Conservation (phyloP, 2,113 vertebrate genomes). For the Halichoerus grypus region DNA sequence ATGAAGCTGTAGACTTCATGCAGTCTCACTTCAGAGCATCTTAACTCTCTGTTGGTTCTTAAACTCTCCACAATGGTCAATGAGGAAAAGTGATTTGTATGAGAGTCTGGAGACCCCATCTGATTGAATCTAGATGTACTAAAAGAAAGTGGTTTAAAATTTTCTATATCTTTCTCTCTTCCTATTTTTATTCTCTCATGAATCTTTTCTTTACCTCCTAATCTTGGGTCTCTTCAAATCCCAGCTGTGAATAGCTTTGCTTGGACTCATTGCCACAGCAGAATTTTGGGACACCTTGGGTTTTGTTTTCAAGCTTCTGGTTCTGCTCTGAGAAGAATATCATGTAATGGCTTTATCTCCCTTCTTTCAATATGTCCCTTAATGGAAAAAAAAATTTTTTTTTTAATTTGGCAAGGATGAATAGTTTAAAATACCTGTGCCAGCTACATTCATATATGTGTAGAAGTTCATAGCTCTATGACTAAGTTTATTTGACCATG, state of each 20-base stretch:
- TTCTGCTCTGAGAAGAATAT: not conserved
- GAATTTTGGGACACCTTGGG: not conserved
- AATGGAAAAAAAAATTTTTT: not conserved
- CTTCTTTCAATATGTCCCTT: not conserved
- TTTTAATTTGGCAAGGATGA: not conserved
- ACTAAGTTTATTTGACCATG: not conserved
- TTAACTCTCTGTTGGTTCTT: constrained; percentile 68
- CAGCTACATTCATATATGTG: not conserved
- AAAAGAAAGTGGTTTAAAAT: not conserved
- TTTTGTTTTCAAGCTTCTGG: constrained; percentile 44
- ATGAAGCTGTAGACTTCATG: constrained; percentile 67
- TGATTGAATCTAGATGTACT: constrained; percentile 38
- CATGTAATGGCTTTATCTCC: not conserved
- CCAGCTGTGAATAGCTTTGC: not conserved
- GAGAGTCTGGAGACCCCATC: constrained; percentile 1
- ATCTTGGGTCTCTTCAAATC: not conserved
- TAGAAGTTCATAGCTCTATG: not conserved
- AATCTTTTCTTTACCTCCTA: not conserved
- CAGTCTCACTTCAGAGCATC: constrained; percentile 71
- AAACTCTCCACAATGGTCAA: constrained; percentile 33
- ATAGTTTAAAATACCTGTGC: not conserved
- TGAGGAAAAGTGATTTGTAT: constrained; percentile 59
- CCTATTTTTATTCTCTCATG: not conserved
- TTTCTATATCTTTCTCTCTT: not conserved
- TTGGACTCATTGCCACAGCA: not conserved